These are phyloP conservation scores for Hydrotaea cyrtoneurina DNA, from an alignment of 2,888 invertebrate species.

Conservation along the genomic window DNA sequence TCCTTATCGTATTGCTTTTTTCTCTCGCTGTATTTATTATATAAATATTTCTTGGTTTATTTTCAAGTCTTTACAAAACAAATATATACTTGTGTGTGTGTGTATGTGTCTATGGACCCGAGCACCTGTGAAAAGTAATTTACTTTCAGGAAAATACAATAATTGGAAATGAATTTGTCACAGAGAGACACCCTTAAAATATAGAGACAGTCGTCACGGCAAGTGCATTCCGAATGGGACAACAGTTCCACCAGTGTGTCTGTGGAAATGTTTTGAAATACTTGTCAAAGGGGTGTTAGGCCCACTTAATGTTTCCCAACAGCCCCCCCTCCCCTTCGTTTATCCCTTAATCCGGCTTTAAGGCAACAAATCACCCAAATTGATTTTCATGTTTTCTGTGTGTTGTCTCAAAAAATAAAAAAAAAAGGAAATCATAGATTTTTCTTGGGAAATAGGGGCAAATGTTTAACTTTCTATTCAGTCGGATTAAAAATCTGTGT, in stretches of 20 bases:
- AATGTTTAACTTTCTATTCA: neutral
- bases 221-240: neutral
- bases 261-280: no score
- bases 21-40: no score
- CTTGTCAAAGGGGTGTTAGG: slow-evolving; percentile 5
- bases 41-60: no score
- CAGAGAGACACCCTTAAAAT: neutral
- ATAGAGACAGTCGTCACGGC: neutral
- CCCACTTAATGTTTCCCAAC: neutral
- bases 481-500: neutral
- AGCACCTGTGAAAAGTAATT: slow-evolving; percentile 36
- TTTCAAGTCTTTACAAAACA: neutral
- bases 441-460: neutral
- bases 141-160: slow-evolving; percentile 35
- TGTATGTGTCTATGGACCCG: neutral
- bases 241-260: no score
- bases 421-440: slow-evolving; percentile 2
- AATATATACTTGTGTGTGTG: neutral
- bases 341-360: slow-evolving; percentile 10
- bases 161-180: slow-evolving; percentile 41
- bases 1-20: no score
- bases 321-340: neutral
- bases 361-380: neutral
- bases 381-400: neutral
- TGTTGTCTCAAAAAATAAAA: neutral